A percentile compares a stretch with the other conserved stretches of the same genome.
These are phyloP conservation scores for Spodoptera litura DNA, from an alignment of 1,140 invertebrate genomes.

Conservation along the genomic window DNA sequence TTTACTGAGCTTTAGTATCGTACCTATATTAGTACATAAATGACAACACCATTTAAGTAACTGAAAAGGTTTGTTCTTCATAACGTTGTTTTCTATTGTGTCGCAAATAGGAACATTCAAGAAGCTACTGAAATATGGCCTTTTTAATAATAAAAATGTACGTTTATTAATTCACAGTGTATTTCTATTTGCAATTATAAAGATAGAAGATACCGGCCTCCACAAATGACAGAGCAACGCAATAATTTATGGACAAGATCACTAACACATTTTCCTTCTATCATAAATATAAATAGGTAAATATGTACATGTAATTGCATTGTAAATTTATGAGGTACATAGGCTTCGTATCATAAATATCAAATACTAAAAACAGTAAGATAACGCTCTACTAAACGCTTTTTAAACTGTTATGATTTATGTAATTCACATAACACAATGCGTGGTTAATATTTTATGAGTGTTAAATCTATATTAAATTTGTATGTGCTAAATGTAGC, in stretches of 20 bases:
- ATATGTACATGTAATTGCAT: no score
- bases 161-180: no score
- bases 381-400: constrained; percentile 8
- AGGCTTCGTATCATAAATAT: background rate
- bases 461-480: constrained; percentile 41
- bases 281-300: no score
- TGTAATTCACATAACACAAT: constrained; percentile 26
- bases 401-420: constrained; percentile 1
- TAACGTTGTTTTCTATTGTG: no score
- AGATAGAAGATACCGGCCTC: no score
- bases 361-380: background rate
- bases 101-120: no score
- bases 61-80: no score
- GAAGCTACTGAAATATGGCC: no score
- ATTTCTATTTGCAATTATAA: no score
- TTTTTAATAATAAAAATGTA: no score
- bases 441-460: constrained; percentile 37
- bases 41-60: no score
- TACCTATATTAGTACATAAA: background rate
- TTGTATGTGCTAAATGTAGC: constrained; percentile 36
- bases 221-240: background rate
- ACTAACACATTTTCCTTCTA: background rate
- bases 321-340: background rate
- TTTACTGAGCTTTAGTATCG: background rate
- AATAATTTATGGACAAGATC: background rate